Evolutionary conservation across 2,797 vertebrate species (phyloP), one percentile per base, ranked within the genome.

Genomic region (Sternotherus odoratus): DNA sequence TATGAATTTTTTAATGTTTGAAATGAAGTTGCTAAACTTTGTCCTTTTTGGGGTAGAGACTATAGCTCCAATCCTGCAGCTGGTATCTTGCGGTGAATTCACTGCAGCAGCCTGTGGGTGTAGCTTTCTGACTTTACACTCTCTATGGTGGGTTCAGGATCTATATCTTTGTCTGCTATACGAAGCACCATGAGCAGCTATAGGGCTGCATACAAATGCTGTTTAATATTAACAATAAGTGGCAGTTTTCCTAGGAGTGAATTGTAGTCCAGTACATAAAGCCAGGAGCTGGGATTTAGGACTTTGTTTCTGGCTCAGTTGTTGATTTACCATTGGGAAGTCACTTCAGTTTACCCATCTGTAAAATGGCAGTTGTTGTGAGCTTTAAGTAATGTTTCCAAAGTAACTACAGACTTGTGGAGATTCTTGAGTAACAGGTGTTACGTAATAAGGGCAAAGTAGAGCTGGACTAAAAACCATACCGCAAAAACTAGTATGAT

Each of bases 41-140:
- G 0, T 50, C 74, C 77, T 39, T 95, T 95, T 95, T 94, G 83
- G 92, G 90, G 87, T 90, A 93, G 90, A 87, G 79, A 92, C 88
- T 82, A 46, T 90, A 86, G 48, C 77, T 96, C 89, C 85, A 85
- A 79, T 94, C 94, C 74, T 87, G 88, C 93, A 86, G 88, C 85
- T 92, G 90, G 96, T 94, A 96, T 2, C 92, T 86, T 80, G 50
- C 66, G 19, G 53, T 77, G 82, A 94, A 88, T 96, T 96, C 89
- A 56, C 1, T 33, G 57, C 57, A 85, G 92, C 90, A 93, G 60
- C 81, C 63, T 92, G 77, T 53, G 88, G 53, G 81, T 82, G 81
- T 89, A 77, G 3, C 72, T 82, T 95, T 95, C 89, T 50, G 53
- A 60, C 53, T 80, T 66, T 23, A 43, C 90, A 86, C 89, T 79